Evolutionary conservation across 2,888 invertebrate species (phyloP), one percentile per base, ranked within the genome.

Genomic region (Mythimna albipuncta): DNA sequence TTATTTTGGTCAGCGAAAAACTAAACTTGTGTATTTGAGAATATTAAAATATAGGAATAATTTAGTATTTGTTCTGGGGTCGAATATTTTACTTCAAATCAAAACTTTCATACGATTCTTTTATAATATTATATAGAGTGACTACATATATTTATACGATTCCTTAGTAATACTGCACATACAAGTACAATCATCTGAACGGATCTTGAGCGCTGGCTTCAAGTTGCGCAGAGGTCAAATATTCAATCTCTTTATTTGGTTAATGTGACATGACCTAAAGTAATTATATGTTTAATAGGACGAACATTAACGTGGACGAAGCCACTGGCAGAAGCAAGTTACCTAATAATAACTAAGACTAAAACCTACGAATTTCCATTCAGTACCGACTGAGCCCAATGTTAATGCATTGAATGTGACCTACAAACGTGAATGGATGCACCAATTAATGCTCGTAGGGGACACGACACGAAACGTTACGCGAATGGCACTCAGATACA

Each of bases 401-500:
- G 72, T 62, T 85, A 85, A 84, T 77, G 75, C 70, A 85, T 82
- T 52, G 70, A 72, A 75, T 75, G 62, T 66, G 72, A 69, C 75
- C 70, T 41, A 64, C 66, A 67, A 77, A 80, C 73, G 64, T 63
- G 83, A 81, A 86, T 81, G 62, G 78, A 77, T 85, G 83, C 75
- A 73, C 77, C 83, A 83, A 83, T 86, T 85, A 87, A 75, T 81
- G 75, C 72, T 74, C 77, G 81, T 64, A 75, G 59, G 10, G 59
- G 59, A 72, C 62, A 63, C 47, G 79, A 41, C 38, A 82, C 62
- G 67, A 81, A 81, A 79, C 81, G 83, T 81, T 85, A 86, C 85
- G 80, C 85, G 86, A 85, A 85, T 85, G 82, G 83, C 83, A 89
- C 88, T 87, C 82, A 75, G 83, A 88, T 85, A 86, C 85, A 87